These are phyloP conservation scores for Vespertilio murinus DNA, from an alignment of 2,797 vertebrate species.

Conservation along the genomic window DNA sequence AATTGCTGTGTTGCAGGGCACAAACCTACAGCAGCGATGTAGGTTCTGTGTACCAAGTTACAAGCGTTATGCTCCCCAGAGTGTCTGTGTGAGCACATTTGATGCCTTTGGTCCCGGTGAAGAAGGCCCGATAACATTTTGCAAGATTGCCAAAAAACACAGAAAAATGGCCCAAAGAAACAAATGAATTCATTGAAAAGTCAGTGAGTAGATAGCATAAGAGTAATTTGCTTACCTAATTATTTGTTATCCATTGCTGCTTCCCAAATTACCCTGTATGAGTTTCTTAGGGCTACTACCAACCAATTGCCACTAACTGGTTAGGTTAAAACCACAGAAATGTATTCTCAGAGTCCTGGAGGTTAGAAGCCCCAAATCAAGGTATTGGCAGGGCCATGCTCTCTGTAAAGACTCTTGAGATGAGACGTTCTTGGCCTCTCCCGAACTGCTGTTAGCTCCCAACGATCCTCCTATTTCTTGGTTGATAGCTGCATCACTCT, in stretches of 20 bases:
- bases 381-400: background rate
- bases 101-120: background rate
- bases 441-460: background rate
- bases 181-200: background rate
- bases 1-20: background rate
- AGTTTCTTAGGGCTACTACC: background rate
- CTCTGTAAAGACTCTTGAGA: background rate
- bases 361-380: background rate
- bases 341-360: background rate
- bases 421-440: background rate
- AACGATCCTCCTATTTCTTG: background rate
- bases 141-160: background rate
- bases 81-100: background rate
- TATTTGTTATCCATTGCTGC: background rate
- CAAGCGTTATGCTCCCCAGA: rapidly evolving
- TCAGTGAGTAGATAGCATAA: background rate
- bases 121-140: background rate
- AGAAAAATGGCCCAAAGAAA: background rate
- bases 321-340: background rate
- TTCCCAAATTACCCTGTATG: background rate
- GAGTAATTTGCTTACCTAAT: background rate
- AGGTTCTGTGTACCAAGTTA: background rate
- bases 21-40: rapidly evolving
- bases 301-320: background rate
- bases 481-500: background rate